phyloP scores from a whole-genome alignment of 2,888 invertebrate genomes.

The Dioctria linearis region DNA sequence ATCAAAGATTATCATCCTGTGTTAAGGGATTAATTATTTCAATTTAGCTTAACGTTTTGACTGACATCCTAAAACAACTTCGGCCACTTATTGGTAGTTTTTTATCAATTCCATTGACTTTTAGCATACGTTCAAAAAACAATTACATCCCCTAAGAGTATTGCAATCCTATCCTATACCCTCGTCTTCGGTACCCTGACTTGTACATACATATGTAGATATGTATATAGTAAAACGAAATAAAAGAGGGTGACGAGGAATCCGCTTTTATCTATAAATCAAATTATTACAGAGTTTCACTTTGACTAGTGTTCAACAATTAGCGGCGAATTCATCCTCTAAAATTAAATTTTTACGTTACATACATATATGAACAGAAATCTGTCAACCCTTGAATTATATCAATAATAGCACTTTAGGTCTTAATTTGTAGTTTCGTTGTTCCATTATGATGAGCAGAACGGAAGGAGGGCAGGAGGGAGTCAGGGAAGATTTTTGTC shows the following conservation, averaged over 20 bases:
- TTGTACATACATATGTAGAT: too few relatives aligned
- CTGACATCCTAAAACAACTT: neutral
- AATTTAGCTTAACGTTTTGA: slow-evolving; percentile 43
- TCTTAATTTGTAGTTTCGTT: slow-evolving; percentile 7
- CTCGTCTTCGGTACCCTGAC: too few relatives aligned
- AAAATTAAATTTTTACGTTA: slow-evolving; percentile 29
- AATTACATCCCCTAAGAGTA: slow-evolving; percentile 20
- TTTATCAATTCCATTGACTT: slow-evolving; percentile 18
- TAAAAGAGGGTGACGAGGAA: neutral
- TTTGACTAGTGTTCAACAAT: slow-evolving; percentile 22
- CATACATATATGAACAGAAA: neutral
- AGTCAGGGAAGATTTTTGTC: neutral
- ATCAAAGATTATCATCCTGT: slow-evolving; percentile 16
- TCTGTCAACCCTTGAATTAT: slow-evolving; percentile 1
- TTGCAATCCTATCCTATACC: neutral
- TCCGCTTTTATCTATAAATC: neutral
- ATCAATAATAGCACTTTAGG: slow-evolving; percentile 24
- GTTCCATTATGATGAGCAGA: too few relatives aligned
- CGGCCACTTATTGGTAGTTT: neutral
- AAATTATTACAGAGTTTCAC: slow-evolving; percentile 39
- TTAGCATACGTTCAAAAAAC: slow-evolving; percentile 31
- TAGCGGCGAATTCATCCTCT: slow-evolving; percentile 34
- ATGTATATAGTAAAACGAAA: neutral
- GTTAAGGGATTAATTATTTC: slow-evolving; percentile 43
- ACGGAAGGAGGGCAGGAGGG: too few relatives aligned